Conservation (phyloP, 2,797 vertebrate species). For the Diceros bicornis region DNA sequence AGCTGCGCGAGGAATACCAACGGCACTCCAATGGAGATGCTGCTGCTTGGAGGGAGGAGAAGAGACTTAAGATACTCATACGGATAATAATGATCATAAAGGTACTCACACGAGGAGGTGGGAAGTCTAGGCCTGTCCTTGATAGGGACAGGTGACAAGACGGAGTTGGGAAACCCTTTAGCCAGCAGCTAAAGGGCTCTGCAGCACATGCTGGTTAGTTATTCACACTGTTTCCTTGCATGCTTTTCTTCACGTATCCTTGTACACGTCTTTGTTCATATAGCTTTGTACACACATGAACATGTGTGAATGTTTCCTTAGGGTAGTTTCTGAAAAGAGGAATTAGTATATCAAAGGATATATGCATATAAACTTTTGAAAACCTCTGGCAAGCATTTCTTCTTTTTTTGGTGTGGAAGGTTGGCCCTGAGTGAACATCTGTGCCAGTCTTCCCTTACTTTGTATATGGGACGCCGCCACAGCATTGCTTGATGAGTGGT, state of each 20-base stretch:
- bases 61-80: not conserved
- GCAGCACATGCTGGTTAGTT: not conserved
- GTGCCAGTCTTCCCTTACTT: too few species aligned
- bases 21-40: not conserved
- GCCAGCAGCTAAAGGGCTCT: not conserved
- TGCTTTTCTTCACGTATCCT: too few species aligned
- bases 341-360: not conserved
- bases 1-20: not conserved
- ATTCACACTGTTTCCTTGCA: too few species aligned
- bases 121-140: not conserved
- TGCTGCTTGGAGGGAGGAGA: not conserved
- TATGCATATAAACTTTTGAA: not conserved
- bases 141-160: not conserved
- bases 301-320: not conserved
- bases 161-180: rapidly evolving
- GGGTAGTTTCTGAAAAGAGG: not conserved
- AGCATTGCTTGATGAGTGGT: too few species aligned
- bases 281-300: too few species aligned
- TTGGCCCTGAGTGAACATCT: too few species aligned
- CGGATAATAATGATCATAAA: too few species aligned
- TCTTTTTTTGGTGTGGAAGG: too few species aligned
- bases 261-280: not conserved
- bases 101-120: too few species aligned
- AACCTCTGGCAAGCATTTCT: not conserved
- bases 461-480: too few species aligned